These are phyloP conservation scores for Drosophila ficusphila DNA, from an alignment of 1,140 invertebrate genomes.

Conservation along the genomic window DNA sequence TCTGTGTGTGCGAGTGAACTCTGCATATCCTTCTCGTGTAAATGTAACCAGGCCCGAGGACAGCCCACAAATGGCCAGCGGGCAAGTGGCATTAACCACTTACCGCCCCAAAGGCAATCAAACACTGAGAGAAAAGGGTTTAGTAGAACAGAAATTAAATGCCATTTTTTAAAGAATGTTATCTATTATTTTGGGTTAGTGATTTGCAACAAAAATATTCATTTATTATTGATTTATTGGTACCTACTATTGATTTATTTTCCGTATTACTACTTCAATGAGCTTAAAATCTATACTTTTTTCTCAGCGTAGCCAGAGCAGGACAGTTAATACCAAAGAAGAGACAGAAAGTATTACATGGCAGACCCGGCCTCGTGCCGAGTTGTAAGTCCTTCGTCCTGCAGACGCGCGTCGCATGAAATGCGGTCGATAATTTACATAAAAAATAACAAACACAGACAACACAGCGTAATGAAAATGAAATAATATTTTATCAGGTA, in stretches of 20 bases:
- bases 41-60: constrained; percentile 36
- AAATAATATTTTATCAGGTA: constrained; percentile 46
- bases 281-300: neutral
- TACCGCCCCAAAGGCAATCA: constrained; percentile 52
- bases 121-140: constrained; percentile 1
- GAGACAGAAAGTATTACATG: constrained; percentile 7
- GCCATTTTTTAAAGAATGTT: too few species aligned
- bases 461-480: constrained; percentile 34
- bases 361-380: constrained; percentile 45
- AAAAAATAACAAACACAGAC: constrained; percentile 49
- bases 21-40: constrained; percentile 27
- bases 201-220: too few species aligned
- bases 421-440: constrained; percentile 79
- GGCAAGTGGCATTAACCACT: constrained; percentile 78
- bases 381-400: constrained; percentile 16
- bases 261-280: too few species aligned
- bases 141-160: neutral
- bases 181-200: too few species aligned
- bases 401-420: constrained; percentile 32
- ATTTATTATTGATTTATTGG: too few species aligned
- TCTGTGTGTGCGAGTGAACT: constrained; percentile 19
- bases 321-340: neutral
- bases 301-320: neutral
- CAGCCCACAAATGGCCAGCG: constrained; percentile 65
- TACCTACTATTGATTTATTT: too few species aligned